Conservation (phyloP, 2,113 vertebrate genomes). For the Myrmecophaga tridactyla region DNA sequence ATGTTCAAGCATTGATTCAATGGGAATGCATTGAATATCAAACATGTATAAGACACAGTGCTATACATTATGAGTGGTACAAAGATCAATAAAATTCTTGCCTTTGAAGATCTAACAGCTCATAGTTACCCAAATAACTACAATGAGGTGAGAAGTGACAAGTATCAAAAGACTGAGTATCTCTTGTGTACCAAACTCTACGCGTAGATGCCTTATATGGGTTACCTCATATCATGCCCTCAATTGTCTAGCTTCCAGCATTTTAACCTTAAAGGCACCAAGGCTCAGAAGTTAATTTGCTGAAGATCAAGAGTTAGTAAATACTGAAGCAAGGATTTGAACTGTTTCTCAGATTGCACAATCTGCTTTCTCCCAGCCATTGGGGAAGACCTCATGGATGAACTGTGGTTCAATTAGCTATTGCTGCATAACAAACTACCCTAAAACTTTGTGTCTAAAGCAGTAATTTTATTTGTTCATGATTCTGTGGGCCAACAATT, state of each 20-base stretch:
- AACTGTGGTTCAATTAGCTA: not conserved
- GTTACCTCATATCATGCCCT: not conserved
- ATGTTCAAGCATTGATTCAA: not conserved
- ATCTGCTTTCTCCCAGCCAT: not conserved
- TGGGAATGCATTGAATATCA: not conserved
- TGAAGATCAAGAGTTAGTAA: not conserved
- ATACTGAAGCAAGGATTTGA: not conserved
- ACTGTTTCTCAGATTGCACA: not conserved
- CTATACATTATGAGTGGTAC: not conserved
- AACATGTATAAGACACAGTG: not conserved
- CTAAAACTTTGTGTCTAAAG: not conserved
- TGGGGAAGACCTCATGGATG: not conserved
- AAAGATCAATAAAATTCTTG: not conserved
- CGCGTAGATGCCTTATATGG: not conserved
- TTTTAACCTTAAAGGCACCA: not conserved
- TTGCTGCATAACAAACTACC: not conserved
- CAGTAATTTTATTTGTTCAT: not conserved
- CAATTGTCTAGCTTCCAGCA: not conserved
- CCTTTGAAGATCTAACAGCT: not conserved
- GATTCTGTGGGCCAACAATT: not conserved
- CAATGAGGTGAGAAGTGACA: not conserved
- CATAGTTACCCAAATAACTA: not conserved
- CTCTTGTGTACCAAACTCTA: not conserved
- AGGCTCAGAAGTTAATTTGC: not conserved
- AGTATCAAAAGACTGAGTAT: not conserved